Evolutionary conservation across 1,140 invertebrate genomes (phyloP).

Genomic region (Hyles euphorbiae): DNA sequence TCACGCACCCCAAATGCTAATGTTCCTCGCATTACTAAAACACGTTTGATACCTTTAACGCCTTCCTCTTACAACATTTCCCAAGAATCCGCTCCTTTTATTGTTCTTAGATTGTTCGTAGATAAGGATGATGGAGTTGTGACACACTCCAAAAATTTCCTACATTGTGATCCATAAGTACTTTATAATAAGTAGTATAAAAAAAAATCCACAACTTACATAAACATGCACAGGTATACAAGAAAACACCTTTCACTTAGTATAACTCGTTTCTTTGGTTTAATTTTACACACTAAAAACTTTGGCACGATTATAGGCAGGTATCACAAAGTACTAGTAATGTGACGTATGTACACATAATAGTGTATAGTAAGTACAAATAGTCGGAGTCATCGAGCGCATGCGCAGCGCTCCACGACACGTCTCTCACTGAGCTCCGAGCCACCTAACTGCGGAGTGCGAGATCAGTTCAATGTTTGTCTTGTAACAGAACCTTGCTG

Average conservation of each 20-base stretch:
- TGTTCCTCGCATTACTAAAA: too few species aligned
- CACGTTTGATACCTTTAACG: too few species aligned
- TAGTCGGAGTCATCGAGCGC: conserved; percentile 26
- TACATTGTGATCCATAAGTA: neutral
- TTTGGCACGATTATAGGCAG: conserved; percentile 35
- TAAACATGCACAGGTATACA: conserved; percentile 27
- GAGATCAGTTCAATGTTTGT: conserved; percentile 43
- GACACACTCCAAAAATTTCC: too few species aligned
- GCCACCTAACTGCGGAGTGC: conserved; percentile 15
- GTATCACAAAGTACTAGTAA: conserved; percentile 26
- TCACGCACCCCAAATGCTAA: too few species aligned
- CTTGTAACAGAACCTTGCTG: neutral
- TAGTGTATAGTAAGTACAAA: conserved; percentile 2
- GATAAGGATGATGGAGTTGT: too few species aligned
- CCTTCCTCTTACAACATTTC: too few species aligned
- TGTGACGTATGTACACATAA: neutral
- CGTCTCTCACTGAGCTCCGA: conserved; percentile 46
- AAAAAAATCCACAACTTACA: conserved; percentile 42
- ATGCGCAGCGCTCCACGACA: conserved; percentile 57
- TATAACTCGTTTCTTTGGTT: conserved; percentile 6
- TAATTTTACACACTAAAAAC: conserved; percentile 21
- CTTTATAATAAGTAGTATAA: neutral
- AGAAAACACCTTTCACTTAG: conserved; percentile 24
- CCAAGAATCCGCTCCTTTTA: too few species aligned
- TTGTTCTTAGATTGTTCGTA: too few species aligned